Evolutionary conservation across 2,888 invertebrate genomes (phyloP).

Genomic region (Acleris emargana): DNA sequence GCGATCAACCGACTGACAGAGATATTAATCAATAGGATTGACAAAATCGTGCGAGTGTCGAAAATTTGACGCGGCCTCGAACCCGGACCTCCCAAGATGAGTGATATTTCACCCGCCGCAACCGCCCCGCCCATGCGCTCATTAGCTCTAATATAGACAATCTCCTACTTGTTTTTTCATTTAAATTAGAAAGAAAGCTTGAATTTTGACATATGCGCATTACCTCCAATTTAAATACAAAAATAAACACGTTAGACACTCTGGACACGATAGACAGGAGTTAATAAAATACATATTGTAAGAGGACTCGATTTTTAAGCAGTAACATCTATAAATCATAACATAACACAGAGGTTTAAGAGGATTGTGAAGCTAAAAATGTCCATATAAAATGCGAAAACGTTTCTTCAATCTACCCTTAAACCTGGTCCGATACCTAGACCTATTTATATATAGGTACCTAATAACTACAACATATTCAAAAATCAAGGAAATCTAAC

Average conservation of each 20-base stretch:
- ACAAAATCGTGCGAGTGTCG: conserved; percentile 82
- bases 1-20: conserved; percentile 45
- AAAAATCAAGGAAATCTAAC: no score
- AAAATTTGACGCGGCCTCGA: conserved; percentile 70
- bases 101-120: conserved; percentile 75
- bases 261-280: no score
- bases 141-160: conserved; percentile 79
- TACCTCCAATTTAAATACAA: neutral
- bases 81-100: conserved; percentile 77
- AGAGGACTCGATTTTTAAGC: no score
- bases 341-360: no score
- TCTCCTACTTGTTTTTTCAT: conserved; percentile 59
- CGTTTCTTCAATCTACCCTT: no score
- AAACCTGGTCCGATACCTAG: no score
- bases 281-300: no score
- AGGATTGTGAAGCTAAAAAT: no score
- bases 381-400: no score
- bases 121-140: conserved; percentile 73
- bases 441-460: no score
- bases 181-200: conserved; percentile 33
- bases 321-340: no score
- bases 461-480: no score
- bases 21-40: conserved; percentile 77
- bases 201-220: neutral
- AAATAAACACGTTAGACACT: neutral